A percentile compares a stretch with the other conserved stretches of the same genome.
These are phyloP conservation scores for Myathropa florea DNA, from an alignment of 2,888 invertebrate genomes.

Conservation along the genomic window DNA sequence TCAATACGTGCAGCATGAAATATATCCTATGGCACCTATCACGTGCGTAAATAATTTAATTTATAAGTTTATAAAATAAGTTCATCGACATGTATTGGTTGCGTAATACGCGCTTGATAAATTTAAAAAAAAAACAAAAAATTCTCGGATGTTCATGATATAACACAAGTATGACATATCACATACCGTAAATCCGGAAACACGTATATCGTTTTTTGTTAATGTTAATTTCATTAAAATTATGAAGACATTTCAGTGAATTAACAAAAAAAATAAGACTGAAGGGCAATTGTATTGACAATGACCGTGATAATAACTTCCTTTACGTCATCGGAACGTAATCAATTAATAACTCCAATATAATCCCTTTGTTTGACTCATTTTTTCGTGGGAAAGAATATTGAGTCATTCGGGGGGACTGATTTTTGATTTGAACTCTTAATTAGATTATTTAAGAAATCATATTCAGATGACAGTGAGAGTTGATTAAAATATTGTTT, in stretches of 20 bases:
- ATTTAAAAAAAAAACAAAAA: neutral
- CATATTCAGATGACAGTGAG: too few species aligned
- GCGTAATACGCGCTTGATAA: too few species aligned
- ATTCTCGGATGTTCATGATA: neutral
- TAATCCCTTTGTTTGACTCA: neutral
- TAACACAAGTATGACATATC: neutral
- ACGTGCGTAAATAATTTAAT: neutral
- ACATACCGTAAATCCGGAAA: neutral
- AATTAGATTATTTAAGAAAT: neutral
- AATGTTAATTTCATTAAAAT: neutral
- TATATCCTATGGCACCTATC: neutral
- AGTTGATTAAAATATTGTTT: neutral
- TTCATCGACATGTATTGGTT: neutral
- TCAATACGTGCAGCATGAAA: neutral
- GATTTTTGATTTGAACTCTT: neutral
- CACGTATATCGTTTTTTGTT: neutral
- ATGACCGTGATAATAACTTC: neutral
- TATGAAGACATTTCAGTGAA: neutral
- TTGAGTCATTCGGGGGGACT: neutral
- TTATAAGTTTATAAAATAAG: neutral
- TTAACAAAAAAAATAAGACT: too few species aligned
- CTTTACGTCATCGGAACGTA: neutral
- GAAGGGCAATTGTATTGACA: too few species aligned
- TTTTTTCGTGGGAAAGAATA: neutral
- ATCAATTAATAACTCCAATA: neutral